phyloP scores from a whole-genome alignment of 2,888 invertebrate species.

The Sympetrum striolatum region DNA sequence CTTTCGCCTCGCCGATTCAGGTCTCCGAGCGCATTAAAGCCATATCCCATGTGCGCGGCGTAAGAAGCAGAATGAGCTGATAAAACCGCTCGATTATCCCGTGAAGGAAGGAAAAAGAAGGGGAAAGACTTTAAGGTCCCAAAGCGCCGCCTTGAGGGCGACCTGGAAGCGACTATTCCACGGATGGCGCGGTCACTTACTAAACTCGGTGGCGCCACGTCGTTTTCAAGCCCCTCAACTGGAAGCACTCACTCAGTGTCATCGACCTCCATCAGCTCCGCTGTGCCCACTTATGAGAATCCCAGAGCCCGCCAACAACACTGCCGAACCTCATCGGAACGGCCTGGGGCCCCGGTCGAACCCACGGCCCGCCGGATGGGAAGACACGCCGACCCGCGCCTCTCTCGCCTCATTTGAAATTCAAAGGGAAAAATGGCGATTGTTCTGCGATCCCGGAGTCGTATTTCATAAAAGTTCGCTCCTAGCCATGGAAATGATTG shows the following conservation, averaged over 20 bases:
- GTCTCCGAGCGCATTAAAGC: background rate
- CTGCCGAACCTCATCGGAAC: background rate
- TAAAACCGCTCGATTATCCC: background rate
- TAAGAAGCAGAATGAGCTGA: background rate
- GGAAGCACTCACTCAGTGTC: conserved; percentile 2
- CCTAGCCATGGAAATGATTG: background rate
- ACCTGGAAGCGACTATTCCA: background rate
- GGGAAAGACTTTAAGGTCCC: background rate
- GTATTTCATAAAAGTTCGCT: background rate
- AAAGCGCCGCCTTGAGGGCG: background rate
- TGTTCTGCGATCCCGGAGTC: background rate
- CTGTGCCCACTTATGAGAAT: background rate
- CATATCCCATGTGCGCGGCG: background rate
- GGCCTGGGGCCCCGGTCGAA: background rate
- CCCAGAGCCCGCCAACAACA: background rate
- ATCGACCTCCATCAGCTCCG: conserved; percentile 19
- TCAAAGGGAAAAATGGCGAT: background rate
- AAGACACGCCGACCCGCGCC: background rate
- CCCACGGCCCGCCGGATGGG: background rate
- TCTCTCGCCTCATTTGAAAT: background rate
- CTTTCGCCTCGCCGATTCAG: background rate
- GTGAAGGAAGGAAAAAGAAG: background rate
- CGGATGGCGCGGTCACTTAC: background rate
- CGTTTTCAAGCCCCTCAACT: background rate
- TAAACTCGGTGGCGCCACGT: conserved; percentile 11